A percentile compares a stretch with the other conserved stretches of the same genome.
phyloP scores from a whole-genome alignment of 2,888 invertebrate species.

The Tethea ocularis region DNA sequence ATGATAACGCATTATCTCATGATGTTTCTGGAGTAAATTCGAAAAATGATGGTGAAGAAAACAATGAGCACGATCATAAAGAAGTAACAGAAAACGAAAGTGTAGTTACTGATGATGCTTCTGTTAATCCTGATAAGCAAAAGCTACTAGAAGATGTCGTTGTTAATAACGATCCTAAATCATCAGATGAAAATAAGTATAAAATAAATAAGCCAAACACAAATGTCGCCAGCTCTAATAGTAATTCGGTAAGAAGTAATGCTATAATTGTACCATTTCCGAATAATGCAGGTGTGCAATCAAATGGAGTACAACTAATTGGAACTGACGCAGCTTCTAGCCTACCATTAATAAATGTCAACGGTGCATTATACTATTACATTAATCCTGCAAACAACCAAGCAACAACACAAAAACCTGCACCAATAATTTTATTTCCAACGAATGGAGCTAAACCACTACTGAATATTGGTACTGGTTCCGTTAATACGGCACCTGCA shows the following conservation, averaged over 20 bases:
- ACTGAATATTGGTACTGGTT: not conserved
- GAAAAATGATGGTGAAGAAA: not conserved
- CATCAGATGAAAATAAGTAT: not conserved
- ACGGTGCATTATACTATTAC: not conserved
- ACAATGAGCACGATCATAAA: not conserved
- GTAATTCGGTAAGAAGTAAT: not conserved
- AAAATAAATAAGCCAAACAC: not conserved
- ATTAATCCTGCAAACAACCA: not conserved
- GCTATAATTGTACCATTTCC: not conserved
- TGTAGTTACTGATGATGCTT: not conserved
- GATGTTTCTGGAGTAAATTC: not conserved
- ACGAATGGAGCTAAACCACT: not conserved
- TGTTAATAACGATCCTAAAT: not conserved
- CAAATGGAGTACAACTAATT: not conserved
- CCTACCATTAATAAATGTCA: not conserved
- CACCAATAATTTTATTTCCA: not conserved
- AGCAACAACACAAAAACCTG: not conserved
- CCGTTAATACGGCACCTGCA: not conserved
- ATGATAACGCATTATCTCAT: not conserved
- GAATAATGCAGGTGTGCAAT: not conserved
- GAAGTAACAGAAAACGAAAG: not conserved
- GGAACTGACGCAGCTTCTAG: not conserved
- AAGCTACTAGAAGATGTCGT: not conserved
- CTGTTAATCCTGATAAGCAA: not conserved
- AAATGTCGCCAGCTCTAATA: not conserved